Evolutionary conservation across 2,113 vertebrate genomes (phyloP).

Genomic region (Pseudorhombus dupliciocellatus): DNA sequence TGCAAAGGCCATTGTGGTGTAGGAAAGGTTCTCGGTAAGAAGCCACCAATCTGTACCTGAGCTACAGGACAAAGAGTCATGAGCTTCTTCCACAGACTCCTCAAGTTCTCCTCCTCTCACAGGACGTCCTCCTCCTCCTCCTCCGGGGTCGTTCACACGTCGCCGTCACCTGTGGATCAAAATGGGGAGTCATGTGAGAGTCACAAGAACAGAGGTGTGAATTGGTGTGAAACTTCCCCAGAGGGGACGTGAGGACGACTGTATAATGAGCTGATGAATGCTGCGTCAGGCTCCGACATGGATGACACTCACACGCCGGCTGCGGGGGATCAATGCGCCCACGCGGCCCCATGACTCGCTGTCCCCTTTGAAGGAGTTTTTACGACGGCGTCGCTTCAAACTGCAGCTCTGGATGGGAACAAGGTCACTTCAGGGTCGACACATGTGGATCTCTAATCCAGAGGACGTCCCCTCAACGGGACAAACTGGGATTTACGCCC

Average conservation of each 20-base stretch:
- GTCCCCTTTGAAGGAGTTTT: too few relatives aligned
- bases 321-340: not conserved
- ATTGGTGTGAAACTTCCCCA: conserved; percentile 16
- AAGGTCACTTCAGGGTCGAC: not conserved
- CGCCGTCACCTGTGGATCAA: not conserved
- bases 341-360: too few relatives aligned
- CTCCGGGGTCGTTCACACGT: conserved; percentile 26
- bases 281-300: not conserved
- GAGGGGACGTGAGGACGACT: conserved; percentile 12
- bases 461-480: too few relatives aligned
- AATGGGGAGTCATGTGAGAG: not conserved
- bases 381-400: not conserved
- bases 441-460: too few relatives aligned
- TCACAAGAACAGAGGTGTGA: conserved; percentile 21
- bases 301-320: not conserved
- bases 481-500: too few relatives aligned
- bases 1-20: not conserved
- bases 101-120: not conserved
- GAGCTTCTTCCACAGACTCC: not conserved
- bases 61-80: too few relatives aligned
- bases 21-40: not conserved
- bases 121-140: conserved; percentile 8
- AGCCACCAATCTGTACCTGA: too few relatives aligned
- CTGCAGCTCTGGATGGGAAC: not conserved
- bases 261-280: conserved; percentile 13